A percentile compares a stretch with the other conserved stretches of the same genome.
phyloP scores from a whole-genome alignment of 2,113 vertebrate species.

The Pelecanus crispus region DNA sequence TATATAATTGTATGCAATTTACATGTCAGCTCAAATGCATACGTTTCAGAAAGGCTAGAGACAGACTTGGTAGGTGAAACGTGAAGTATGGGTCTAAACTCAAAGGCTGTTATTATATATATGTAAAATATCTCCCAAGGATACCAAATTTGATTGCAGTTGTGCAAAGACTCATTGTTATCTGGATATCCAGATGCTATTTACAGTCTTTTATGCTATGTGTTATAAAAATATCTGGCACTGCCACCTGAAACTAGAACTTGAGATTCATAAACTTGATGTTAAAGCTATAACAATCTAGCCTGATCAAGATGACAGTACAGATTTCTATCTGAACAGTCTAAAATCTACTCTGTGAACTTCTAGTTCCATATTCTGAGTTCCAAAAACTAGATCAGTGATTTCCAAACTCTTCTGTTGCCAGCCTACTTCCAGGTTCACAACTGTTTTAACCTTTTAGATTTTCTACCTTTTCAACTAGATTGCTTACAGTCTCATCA shows the following conservation, averaged over 20 bases:
- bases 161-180: background rate
- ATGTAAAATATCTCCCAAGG: background rate
- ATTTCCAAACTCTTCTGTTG: background rate
- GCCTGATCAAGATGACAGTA: background rate
- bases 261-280: background rate
- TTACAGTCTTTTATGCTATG: background rate
- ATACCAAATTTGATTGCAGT: background rate
- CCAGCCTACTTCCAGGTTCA: background rate
- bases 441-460: background rate
- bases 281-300: background rate
- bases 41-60: background rate
- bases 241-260: background rate
- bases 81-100: background rate
- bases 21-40: background rate
- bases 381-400: background rate
- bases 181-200: background rate
- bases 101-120: background rate
- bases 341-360: background rate
- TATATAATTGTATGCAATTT: background rate
- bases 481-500: background rate
- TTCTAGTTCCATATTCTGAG: background rate
- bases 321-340: background rate
- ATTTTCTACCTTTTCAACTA: background rate
- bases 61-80: background rate
- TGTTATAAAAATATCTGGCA: background rate